Evolutionary conservation across 2,888 invertebrate genomes (phyloP).

Genomic region (Rhamnusium bicolor): DNA sequence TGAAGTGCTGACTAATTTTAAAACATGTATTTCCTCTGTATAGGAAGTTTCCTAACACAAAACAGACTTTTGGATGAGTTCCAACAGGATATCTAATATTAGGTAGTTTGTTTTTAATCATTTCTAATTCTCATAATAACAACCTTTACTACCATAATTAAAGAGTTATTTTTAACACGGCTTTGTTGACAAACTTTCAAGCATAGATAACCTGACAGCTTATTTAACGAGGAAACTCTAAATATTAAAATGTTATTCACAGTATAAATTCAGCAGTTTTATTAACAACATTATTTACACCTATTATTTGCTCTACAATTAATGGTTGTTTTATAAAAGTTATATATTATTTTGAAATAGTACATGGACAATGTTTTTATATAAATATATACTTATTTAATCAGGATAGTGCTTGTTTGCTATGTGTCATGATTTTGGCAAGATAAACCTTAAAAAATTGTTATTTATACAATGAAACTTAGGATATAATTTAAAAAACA

Average conservation of each 20-base stretch:
- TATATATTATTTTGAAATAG: neutral
- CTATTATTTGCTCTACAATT: neutral
- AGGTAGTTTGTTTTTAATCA: constrained; percentile 67
- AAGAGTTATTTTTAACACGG: constrained; percentile 52
- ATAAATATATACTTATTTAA: neutral
- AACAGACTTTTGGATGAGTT: constrained; percentile 64
- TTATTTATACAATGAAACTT: neutral
- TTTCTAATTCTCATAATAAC: constrained; percentile 63
- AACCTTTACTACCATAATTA: constrained; percentile 57
- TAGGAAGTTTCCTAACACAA: constrained; percentile 66
- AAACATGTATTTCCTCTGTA: constrained; percentile 65
- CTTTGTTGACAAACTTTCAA: constrained; percentile 42
- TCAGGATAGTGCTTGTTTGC: neutral
- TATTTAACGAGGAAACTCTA: constrained; percentile 20
- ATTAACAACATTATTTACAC: neutral
- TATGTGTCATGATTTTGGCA: neutral
- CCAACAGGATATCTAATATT: constrained; percentile 71
- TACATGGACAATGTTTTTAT: neutral
- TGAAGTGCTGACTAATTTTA: constrained; percentile 66
- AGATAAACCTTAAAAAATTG: neutral
- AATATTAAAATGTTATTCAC: neutral
- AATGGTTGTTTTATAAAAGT: neutral
- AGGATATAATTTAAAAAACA: neutral
- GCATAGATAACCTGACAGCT: constrained; percentile 22
- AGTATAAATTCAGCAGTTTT: neutral